These are phyloP conservation scores for Ornithoptera alexandrae DNA, from an alignment of 2,888 invertebrate genomes.

Conservation along the genomic window DNA sequence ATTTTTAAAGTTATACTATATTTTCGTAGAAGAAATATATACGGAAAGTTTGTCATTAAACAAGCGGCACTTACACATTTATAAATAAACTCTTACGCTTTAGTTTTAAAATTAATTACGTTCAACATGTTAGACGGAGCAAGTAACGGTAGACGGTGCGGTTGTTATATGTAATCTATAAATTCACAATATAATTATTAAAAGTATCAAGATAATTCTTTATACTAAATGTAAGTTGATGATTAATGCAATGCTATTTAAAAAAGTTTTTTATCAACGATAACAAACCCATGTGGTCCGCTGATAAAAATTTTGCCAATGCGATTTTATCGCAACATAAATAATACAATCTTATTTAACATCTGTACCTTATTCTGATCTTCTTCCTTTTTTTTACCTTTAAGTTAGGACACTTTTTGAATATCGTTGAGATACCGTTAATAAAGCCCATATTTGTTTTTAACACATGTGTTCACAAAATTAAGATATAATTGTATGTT, in stretches of 20 bases:
- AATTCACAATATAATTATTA: slow-evolving; percentile 3
- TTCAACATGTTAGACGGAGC: slow-evolving; percentile 5
- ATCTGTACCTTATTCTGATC: slow-evolving; percentile 49
- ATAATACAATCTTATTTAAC: slow-evolving; percentile 3
- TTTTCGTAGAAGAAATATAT: not conserved
- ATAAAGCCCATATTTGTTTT: slow-evolving; percentile 60
- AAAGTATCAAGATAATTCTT: not conserved
- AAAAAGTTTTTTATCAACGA: slow-evolving; percentile 29
- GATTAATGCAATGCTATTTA: slow-evolving; percentile 7
- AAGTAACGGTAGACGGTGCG: slow-evolving; percentile 7
- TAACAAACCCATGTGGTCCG: slow-evolving; percentile 35
- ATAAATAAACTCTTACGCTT: slow-evolving; percentile 21
- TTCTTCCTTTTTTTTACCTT: slow-evolving; percentile 55
- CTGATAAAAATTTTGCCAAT: slow-evolving; percentile 17
- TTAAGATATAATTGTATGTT: slow-evolving; percentile 37
- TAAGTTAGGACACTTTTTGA: slow-evolving; percentile 69
- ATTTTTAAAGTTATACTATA: not conserved
- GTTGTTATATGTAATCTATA: slow-evolving; percentile 17
- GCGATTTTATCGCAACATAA: slow-evolving; percentile 2
- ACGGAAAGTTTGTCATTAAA: slow-evolving; percentile 2
- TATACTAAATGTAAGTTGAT: not conserved
- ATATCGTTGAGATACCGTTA: slow-evolving; percentile 60
- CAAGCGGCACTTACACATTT: slow-evolving; percentile 1
- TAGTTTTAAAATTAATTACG: slow-evolving; percentile 22
- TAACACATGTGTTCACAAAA: slow-evolving; percentile 34